Evolutionary conservation across 2,888 invertebrate genomes (phyloP), one percentile per base, ranked within the genome.

Genomic region (Epirrhoe alternata): DNA sequence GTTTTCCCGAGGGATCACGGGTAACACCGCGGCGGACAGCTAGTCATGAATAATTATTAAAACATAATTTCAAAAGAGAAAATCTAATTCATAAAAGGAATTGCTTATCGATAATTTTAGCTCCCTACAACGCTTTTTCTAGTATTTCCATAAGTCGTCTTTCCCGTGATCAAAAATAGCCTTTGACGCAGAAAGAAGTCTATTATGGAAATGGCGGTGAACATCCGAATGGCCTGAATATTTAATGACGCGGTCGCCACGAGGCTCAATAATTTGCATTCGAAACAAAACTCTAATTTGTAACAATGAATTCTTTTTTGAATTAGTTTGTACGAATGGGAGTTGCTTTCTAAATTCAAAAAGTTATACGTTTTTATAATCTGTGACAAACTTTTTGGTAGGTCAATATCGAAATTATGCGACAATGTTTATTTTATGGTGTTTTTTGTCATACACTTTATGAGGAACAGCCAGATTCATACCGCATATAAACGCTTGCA

Each of bases 191-290:
- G 30, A 56, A 64, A 51, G 12, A 64, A 68, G 61, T 61, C 53
- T 64, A 64, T 68, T 61, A 68, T 67, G 67, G 63, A 64, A 63
- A 67, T 67, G 24, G 53, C 38, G 1, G 52, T 5, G 59, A 60
- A 53, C 51, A 53, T 52, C 61, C 38, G 50, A 66, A 52, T 14
- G 49, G 61, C 38, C 60, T 64, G 68, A 64, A 68, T 68, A 33
- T 54, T 58, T 68, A 64, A 68, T 64, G 68, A 47, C n/a, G 47
- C 58, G 56, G 59, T 35, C 59, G 42, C 42, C 54, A 14, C 17
- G 16, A 47, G n/a, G 60, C 24, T 53, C 64, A 54, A 63, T 59
- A 49, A 64, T 61, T 65, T 65, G 49, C 58, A 62, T 65, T 50
- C 50, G 56, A 65, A 59, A 62, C 58, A 47, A 61, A 53, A 61